phyloP scores from a whole-genome alignment of 2,888 invertebrate species.

The Mantis religiosa region DNA sequence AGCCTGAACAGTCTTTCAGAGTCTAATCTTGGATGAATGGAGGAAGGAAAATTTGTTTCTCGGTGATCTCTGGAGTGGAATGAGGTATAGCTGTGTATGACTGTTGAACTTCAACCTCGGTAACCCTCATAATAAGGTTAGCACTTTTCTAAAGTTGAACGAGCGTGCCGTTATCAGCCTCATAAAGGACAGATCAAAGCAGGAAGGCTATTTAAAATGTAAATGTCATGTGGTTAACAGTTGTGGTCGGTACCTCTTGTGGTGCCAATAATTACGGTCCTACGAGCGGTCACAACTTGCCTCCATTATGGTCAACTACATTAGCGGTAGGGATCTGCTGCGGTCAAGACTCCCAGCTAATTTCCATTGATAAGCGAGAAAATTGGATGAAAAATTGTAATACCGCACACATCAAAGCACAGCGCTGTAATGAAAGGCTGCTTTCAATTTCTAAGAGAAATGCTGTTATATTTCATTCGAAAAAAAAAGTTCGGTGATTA shows the following conservation, averaged over 20 bases:
- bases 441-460: neutral
- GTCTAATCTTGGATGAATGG: too few species aligned
- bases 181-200: neutral
- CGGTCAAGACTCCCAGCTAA: neutral
- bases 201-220: neutral
- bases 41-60: too few species aligned
- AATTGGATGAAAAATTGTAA: neutral
- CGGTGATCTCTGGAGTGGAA: too few species aligned
- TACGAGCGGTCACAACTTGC: neutral
- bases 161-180: neutral
- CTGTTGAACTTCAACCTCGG: neutral
- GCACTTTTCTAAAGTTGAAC: neutral
- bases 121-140: neutral
- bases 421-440: neutral
- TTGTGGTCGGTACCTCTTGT: neutral
- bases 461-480: neutral
- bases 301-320: neutral
- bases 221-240: neutral
- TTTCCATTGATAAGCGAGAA: neutral
- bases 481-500: neutral
- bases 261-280: neutral
- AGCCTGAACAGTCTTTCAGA: too few species aligned
- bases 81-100: too few species aligned
- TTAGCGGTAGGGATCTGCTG: neutral
- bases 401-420: neutral